Evolutionary conservation across 2,113 vertebrate genomes (phyloP), one percentile per base, ranked within the genome.

Genomic region (Thunnus maccoyii): DNA sequence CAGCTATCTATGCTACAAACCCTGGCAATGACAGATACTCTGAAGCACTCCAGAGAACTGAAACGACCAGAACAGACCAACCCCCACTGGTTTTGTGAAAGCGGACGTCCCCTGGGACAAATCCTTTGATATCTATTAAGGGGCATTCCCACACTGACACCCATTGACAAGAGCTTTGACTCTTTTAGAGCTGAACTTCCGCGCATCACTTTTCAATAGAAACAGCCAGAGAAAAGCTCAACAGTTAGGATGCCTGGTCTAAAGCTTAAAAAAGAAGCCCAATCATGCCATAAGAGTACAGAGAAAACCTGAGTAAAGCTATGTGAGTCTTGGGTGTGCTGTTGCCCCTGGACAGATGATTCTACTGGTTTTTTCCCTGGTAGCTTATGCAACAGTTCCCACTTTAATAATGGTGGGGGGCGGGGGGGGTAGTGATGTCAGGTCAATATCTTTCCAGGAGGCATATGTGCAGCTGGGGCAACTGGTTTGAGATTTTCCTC

Each of bases 381-480:
- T 25, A 36, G 50, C 50, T 89, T 86, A 84, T 78, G 76, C 57
- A 93, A 91, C 70, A 72, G 65, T 88, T 83, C 77, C 76, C 51
- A 25, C 70, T 82, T 85, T 84, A 86, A 91, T 81, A 78, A 75
- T 52, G 46, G 47, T 20, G 71, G 14, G 32, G 50, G 17, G 11
- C 30, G 27, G 71, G 14, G 32, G 50, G 17, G 11, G 47, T 57
- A 68, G 16, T 20, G 32, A 32, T 83, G 81, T 80, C 70, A 64
- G 72, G 55, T 73, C 70, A 79, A 71, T 76, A 65, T 41, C 57
- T 85, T 65, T 83, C 80, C 47, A 47, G 80, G 58, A 64, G 80
- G 78, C 77, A 71, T 56, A 51, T 51, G 51, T 77, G 27, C 86
- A 88, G 78, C 80, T 81, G 78, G 62, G 55, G 20, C 56, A 60